Base-by-base conservation (phyloP, 1,140 invertebrate genomes). In the Cydia splendana region DNA sequence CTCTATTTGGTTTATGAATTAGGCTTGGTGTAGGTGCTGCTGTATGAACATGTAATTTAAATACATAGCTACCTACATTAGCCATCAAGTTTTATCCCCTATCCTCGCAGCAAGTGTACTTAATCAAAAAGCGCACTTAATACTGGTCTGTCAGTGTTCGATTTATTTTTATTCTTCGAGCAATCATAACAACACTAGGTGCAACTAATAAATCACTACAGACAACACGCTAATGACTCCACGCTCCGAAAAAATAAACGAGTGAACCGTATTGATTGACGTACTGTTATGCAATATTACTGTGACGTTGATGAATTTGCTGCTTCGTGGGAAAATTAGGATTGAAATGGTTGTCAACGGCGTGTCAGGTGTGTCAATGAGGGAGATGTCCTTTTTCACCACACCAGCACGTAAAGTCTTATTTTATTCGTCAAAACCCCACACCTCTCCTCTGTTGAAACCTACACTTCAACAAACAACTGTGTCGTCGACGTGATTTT, bases 211-310 rank as follows among this genome's bases (percentile, higher is more conserved):
- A 71, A 71, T 71, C 67, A 71, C 30, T 38, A 71, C 30, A 71
- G 67, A 71, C 67, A 38, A 69, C 67, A 9, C 34, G 67, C 67
- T 71, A 71, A 71, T 71, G 67, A 71, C 30, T 71, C 6, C 34
- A 69, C 30, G 30, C 51, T 6, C n/a, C 9, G 67, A 71, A 71
- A 71, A 71, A 71, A 71, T 38, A 71, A 38, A 45, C 67, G n/a
- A 71, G 5, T 71, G 34, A 10, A 38, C 34, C 30, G 67, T 71
- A 71, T 71, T 42, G 67, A 71, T 3, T 71, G 67, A 71, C 67
- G 67, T 38, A 38, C 67, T 71, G 67, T 42, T 71, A 34, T 71
- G 67, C 67, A 71, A 71, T 38, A n/a, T 42, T 71, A 71, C 67
- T 45, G 67, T 38, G 30, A 71, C 34, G 30, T 42, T 71, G 30